A percentile compares a stretch with the other conserved stretches of the same genome.
Conservation (phyloP, 2,113 vertebrate genomes). For the Origma solitaria region DNA sequence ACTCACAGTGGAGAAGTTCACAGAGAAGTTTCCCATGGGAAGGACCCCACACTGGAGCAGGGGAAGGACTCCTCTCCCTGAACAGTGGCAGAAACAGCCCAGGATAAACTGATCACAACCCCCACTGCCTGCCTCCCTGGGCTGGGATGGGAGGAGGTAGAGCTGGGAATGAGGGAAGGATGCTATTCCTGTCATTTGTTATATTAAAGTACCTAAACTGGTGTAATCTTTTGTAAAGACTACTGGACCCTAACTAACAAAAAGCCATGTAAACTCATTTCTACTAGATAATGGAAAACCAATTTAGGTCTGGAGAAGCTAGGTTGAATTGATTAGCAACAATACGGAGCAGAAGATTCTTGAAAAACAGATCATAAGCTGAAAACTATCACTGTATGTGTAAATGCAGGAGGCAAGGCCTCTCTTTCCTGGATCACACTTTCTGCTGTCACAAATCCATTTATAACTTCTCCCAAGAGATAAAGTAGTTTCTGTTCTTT, state of each 20-base stretch:
- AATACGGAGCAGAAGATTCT: background rate
- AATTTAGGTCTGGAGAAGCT: background rate
- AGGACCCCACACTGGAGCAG: rapidly evolving
- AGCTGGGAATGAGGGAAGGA: background rate
- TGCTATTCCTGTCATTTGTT: background rate
- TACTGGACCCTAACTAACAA: background rate
- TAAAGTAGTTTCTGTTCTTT: background rate
- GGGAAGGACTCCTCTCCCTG: background rate
- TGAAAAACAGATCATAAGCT: background rate
- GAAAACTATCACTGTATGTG: background rate
- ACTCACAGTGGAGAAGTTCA: background rate
- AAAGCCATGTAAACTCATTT: background rate
- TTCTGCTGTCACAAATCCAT: background rate
- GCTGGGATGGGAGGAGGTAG: background rate
- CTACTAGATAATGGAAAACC: background rate
- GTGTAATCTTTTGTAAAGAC: background rate
- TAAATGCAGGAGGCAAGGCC: background rate
- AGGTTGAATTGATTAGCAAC: background rate
- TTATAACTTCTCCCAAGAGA: background rate
- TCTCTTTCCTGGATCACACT: background rate
- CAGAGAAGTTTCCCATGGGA: background rate
- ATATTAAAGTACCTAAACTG: background rate
- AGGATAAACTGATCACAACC: background rate
- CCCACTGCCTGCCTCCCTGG: background rate
- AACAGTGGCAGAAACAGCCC: background rate